phyloP scores from a whole-genome alignment of 2,113 vertebrate species.

The Carettochelys insculpta region DNA sequence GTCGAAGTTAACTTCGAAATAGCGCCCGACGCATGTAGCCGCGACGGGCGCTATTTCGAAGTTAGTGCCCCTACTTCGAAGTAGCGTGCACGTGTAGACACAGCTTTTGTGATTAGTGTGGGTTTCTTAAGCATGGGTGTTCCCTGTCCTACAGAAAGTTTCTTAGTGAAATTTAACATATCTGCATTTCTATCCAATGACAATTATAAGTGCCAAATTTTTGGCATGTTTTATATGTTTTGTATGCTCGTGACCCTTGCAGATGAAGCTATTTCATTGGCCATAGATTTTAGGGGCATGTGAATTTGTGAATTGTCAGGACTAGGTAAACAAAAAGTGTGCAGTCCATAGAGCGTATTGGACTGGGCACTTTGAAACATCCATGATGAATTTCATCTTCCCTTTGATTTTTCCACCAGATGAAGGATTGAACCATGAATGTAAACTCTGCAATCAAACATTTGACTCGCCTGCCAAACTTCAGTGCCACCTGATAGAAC shows the following conservation, averaged over 20 bases:
- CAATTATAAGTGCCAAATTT: not conserved
- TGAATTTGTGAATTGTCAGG: not conserved
- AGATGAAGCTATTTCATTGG: not conserved
- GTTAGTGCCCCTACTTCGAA: too few species aligned
- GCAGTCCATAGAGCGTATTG: not conserved
- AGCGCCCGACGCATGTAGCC: too few species aligned
- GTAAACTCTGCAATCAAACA: slow-evolving; percentile 98
- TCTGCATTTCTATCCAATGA: not conserved
- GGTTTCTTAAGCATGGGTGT: not conserved
- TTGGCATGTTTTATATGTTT: not conserved
- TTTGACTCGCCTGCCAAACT: slow-evolving; percentile 99
- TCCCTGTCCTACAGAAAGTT: not conserved
- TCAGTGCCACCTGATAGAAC: slow-evolving; percentile 98
- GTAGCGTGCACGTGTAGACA: too few species aligned
- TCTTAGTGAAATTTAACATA: slow-evolving; percentile 2
- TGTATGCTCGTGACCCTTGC: not conserved
- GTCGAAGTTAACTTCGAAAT: too few species aligned
- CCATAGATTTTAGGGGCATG: fast-evolving
- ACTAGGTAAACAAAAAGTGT: not conserved
- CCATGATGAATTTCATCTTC: slow-evolving; percentile 32
- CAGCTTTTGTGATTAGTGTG: fast-evolving
- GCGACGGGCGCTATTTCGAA: too few species aligned
- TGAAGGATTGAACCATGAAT: slow-evolving; percentile 98
- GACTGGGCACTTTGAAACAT: not conserved
- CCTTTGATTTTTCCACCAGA: slow-evolving; percentile 79